These are phyloP conservation scores for Watsonalla binaria DNA, from an alignment of 2,888 invertebrate genomes.

Conservation along the genomic window DNA sequence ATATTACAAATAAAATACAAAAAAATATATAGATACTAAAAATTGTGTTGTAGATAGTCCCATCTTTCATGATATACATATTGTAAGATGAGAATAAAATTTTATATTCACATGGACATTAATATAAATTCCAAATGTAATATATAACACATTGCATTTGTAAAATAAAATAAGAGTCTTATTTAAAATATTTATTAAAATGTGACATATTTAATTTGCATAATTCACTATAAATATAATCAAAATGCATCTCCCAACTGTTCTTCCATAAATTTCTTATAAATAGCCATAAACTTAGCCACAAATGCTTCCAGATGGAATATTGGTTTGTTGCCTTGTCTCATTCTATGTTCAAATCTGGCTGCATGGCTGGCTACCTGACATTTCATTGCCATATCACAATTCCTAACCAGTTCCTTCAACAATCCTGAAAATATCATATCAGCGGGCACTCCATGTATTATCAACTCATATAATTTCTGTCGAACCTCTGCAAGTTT, in stretches of 20 bases:
- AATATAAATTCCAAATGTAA: too few relatives aligned
- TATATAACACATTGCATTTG: too few relatives aligned
- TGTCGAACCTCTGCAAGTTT: constrained; percentile 91
- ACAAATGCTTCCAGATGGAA: constrained; percentile 99
- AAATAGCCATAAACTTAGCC: constrained; percentile 96
- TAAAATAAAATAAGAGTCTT: not conserved
- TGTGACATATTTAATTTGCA: not conserved
- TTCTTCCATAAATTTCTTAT: constrained; percentile 91
- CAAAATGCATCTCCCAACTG: constrained; percentile 79
- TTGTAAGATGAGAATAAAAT: too few relatives aligned
- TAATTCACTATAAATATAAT: constrained; percentile 9
- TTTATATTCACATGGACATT: too few relatives aligned
- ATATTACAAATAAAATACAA: constrained; percentile 32
- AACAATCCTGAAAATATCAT: constrained; percentile 93
- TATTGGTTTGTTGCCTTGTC: constrained; percentile 94
- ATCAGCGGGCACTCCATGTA: constrained; percentile 95
- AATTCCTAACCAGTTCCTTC: constrained; percentile 90
- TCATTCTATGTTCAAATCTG: constrained; percentile 94
- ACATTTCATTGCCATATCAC: constrained; percentile 93
- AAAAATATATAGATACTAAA: constrained; percentile 14
- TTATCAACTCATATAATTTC: constrained; percentile 94
- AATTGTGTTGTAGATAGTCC: not conserved
- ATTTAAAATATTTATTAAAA: not conserved
- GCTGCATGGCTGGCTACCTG: constrained; percentile 93
- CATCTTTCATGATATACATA: too few relatives aligned